Evolutionary conservation across 2,888 invertebrate species (phyloP).

Genomic region (Cephalotes varians): DNA sequence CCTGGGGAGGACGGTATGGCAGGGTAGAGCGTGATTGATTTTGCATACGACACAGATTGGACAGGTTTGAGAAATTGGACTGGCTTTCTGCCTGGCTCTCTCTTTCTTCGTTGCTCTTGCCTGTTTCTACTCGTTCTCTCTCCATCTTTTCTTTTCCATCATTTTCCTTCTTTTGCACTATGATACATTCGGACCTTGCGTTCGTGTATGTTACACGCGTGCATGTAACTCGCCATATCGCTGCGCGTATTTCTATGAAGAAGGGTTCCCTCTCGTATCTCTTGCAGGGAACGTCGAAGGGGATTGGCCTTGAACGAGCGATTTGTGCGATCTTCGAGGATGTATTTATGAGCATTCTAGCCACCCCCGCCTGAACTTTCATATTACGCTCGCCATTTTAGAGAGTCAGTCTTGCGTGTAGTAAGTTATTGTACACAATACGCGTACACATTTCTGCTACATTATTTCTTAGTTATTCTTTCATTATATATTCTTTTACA

Average conservation of each 20-base stretch:
- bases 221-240: constrained; percentile 60
- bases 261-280: constrained; percentile 74
- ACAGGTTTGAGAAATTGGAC: constrained; percentile 86
- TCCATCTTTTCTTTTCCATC: constrained; percentile 53
- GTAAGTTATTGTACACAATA: constrained; percentile 61
- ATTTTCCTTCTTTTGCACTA: constrained; percentile 59
- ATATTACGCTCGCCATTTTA: constrained; percentile 63
- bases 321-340: constrained; percentile 81
- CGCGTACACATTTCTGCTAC: not conserved
- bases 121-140: constrained; percentile 46
- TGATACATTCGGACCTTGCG: constrained; percentile 69
- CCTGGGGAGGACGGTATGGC: constrained; percentile 53
- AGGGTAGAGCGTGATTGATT: constrained; percentile 84
- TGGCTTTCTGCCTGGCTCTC: constrained; percentile 79
- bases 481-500: not conserved
- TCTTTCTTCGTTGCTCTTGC: constrained; percentile 31
- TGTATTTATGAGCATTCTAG: constrained; percentile 81
- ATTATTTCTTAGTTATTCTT: not conserved
- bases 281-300: constrained; percentile 70
- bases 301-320: constrained; percentile 79
- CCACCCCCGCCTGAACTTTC: constrained; percentile 67
- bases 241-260: constrained; percentile 74
- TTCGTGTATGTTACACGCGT: constrained; percentile 51
- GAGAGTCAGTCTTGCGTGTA: constrained; percentile 26
- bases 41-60: constrained; percentile 86